A percentile compares a stretch with the other conserved stretches of the same genome.
Evolutionary conservation across 1,140 invertebrate species (phyloP).

Genomic region (Drosophila pseudoobscura): DNA sequence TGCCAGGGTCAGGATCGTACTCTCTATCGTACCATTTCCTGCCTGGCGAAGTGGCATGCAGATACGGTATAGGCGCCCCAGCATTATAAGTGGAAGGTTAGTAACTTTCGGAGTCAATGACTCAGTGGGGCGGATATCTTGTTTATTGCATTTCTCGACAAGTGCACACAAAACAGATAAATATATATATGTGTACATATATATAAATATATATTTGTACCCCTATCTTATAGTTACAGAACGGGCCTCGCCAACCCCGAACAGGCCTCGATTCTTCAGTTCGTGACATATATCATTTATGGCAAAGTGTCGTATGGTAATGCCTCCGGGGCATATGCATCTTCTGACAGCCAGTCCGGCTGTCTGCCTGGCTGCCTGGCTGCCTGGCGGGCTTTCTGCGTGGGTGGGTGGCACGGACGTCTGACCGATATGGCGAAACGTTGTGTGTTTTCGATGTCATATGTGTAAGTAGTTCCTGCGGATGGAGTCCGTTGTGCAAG

Average conservation of each 20-base stretch:
- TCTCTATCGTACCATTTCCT: conserved; percentile 19
- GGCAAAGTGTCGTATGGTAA: conserved; percentile 32
- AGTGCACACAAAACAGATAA: conserved; percentile 35
- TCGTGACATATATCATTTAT: conserved; percentile 73
- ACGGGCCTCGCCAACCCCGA: conserved; percentile 1
- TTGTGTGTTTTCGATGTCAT: conserved; percentile 17
- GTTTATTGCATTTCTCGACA: conserved; percentile 47
- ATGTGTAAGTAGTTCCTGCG: conserved; percentile 22
- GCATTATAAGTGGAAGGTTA: conserved; percentile 53
- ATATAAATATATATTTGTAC: conserved; percentile 30
- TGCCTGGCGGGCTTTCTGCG: conserved; percentile 17
- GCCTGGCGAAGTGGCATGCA: not conserved
- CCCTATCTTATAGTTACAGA: too few relatives aligned
- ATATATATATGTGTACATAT: conserved; percentile 8
- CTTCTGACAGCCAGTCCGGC: conserved; percentile 6
- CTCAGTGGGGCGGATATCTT: conserved; percentile 57
- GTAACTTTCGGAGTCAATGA: conserved; percentile 67
- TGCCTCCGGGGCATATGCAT: conserved; percentile 9
- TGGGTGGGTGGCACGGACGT: conserved; percentile 48
- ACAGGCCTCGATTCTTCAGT: conserved; percentile 29
- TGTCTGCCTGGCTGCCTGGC: conserved; percentile 3
- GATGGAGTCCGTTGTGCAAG: not conserved
- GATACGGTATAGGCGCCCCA: conserved; percentile 17
- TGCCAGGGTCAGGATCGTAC: conserved; percentile 21
- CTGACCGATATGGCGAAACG: conserved; percentile 61